Evolutionary conservation across 64 coral and sea anemone genomes (phyloP), one percentile per base, ranked within the genome.

Genomic region (Montipora foliosa): DNA sequence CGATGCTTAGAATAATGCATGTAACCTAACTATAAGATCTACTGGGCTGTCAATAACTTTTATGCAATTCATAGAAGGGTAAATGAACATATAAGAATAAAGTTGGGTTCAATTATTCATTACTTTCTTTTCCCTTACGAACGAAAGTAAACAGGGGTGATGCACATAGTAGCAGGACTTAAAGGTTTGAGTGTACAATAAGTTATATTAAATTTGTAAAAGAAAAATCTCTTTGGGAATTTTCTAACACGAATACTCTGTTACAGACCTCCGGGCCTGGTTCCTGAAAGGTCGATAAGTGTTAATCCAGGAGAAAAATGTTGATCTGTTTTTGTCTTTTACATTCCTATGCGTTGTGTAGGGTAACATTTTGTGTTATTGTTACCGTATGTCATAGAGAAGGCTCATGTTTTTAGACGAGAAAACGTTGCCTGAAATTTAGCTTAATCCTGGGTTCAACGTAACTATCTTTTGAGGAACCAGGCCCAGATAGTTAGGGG

Each of bases 21-120:
- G 12, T 70, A 70, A 70, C 67, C 67, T 70, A 70, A 70, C 67
- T 70, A 70, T 70, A 70, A 70, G 8, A 70, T 70, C 67, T 70
- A 70, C 1, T 70, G 8, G 67, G 67, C 67, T 70, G 12, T 70
- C 67, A 70, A 70, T 70, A 70, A 16, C 8, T 70, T 70, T 13
- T 13, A 70, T 70, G 67, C 67, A 70, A 70, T 70, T 70, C 13
- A 70, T 70, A 15, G 67, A 70, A 70, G 12, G 67, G 67, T 70
- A 70, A 70, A 70, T 70, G 67, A 70, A 70, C 67, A 70, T 70
- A 70, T 70, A 70, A 16, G 67, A 70, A 15, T 70, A 70, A 70
- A 70, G 67, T 70, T 70, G 67, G 19, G 29, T 29, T 29, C 29
- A 29, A 29, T 29, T 29, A 29, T 29, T 29, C 29, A 29, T 29